Evolutionary conservation across 2,888 invertebrate species (phyloP), one percentile per base, ranked within the genome.

Genomic region (Priocnemis perturbator): DNA sequence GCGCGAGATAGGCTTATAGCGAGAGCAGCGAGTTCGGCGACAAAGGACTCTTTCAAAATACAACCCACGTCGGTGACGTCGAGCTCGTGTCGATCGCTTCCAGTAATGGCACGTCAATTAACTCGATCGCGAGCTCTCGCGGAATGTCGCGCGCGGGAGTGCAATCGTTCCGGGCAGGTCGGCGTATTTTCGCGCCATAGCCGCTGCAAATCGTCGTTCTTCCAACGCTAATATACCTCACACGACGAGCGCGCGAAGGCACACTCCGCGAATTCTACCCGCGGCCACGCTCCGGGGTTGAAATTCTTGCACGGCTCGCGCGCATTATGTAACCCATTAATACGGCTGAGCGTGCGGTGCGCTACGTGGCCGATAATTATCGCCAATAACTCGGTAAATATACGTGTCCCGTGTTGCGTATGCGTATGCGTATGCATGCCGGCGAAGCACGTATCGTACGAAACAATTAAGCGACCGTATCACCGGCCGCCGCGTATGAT

Each of bases 381-480:
- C 59, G 55, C 44, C 59, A 37, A 69, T 69, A 67, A 63, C 60
- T 67, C 47, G 60, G 62, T 52, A 60, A 56, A 56, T 21, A 47
- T 52, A 20, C 44, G 67, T 68, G 52, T 45, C 47, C 21, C 47
- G 30, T 37, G n/a, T n/a, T 26, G 45, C 23, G 62, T 26, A 26
- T 26, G 26, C 26, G 59, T 56, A 58, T 26, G 45, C 23, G 62
- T 26, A 26, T 26, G 26, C 26, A 58, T 56, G 60, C 30, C 21
- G 21, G 58, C 9, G 17, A n/a, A n/a, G n/a, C n/a, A n/a, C 17
- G 45, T 21, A 63, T 47, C 66, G 64, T 60, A 68, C 66, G 60
- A 65, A 72, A 76, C 74, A 72, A 77, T 77, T 74, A 69, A 67
- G 60, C 37, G 44, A 48, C 47, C 26, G 60, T 23, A 48, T 67